Evolutionary conservation across 2,113 vertebrate genomes (phyloP).

Genomic region (Odocoileus virginianus): DNA sequence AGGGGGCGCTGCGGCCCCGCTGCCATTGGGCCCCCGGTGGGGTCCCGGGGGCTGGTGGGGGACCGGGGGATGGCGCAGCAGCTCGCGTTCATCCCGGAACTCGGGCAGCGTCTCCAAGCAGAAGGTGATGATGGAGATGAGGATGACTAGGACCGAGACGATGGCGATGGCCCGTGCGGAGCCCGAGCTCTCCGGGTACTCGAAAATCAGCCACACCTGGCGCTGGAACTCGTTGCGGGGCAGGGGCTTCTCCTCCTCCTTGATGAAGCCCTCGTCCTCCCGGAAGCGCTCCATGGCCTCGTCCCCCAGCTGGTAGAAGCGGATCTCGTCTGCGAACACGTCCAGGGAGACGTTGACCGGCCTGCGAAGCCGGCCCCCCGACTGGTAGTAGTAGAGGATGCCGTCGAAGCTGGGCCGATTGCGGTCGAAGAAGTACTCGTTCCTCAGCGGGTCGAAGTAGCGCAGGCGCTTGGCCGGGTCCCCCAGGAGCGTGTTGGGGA

Average conservation of each 20-base stretch:
- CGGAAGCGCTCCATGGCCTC: constrained; percentile 94
- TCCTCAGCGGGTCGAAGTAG: constrained; percentile 96
- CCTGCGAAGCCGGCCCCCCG: constrained; percentile 91
- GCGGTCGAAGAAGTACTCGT: constrained; percentile 99
- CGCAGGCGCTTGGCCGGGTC: constrained; percentile 93
- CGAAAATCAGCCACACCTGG: constrained; percentile 98
- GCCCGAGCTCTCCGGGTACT: constrained; percentile 95
- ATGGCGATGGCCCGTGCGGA: constrained; percentile 94
- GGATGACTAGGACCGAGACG: constrained; percentile 95
- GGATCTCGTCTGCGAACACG: constrained; percentile 94
- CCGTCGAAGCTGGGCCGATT: constrained; percentile 96
- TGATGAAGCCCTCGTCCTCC: constrained; percentile 95
- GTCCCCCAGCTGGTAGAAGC: constrained; percentile 95
- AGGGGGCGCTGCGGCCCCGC: neutral
- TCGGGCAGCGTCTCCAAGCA: constrained; percentile 96
- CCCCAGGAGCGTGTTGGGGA: constrained; percentile 93
- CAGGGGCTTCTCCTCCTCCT: constrained; percentile 93
- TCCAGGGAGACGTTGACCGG: constrained; percentile 96
- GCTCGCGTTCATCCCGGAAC: constrained; percentile 93
- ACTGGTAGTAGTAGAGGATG: constrained; percentile 97
- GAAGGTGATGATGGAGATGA: constrained; percentile 97
- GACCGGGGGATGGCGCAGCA: constrained; percentile 56
- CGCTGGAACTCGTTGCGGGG: constrained; percentile 93
- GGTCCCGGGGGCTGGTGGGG: constrained; percentile 59
- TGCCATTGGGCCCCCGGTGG: constrained; percentile 20